Evolutionary conservation across 2,888 invertebrate species (phyloP).

Genomic region (Andrena hattorfiana): DNA sequence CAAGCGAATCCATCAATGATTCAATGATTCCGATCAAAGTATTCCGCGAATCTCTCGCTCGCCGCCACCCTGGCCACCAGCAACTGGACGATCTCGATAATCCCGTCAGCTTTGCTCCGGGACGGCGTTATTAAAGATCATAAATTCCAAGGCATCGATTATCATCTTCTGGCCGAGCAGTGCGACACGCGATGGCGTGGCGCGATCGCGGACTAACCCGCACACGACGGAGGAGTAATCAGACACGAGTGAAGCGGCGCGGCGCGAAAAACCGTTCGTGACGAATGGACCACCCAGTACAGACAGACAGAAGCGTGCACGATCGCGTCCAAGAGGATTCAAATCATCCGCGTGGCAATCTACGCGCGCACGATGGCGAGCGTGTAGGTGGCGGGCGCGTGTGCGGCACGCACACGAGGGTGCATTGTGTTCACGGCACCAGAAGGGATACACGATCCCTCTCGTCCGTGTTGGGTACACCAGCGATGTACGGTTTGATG

Average conservation of each 20-base stretch:
- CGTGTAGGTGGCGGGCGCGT: not conserved
- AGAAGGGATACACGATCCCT: constrained; percentile 39
- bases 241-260: constrained; percentile 3
- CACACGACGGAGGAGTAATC: not conserved
- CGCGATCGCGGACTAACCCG: not conserved
- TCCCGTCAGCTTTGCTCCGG: not conserved
- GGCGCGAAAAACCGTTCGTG: not conserved
- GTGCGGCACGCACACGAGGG: not conserved
- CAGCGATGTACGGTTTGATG: constrained; percentile 64
- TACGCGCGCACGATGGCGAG: constrained; percentile 30
- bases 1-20: not conserved
- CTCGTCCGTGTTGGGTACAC: constrained; percentile 54
- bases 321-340: constrained; percentile 35
- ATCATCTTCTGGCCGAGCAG: not conserved
- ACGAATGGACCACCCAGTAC: constrained; percentile 45
- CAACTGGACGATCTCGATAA: constrained; percentile 19
- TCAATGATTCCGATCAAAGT: not conserved
- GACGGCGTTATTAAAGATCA: constrained; percentile 33
- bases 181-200: constrained; percentile 16
- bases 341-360: constrained; percentile 49
- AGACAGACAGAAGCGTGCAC: constrained; percentile 17
- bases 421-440: constrained; percentile 60
- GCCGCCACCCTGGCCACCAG: not conserved
- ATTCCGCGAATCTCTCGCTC: not conserved
- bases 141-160: constrained; percentile 36